These are phyloP conservation scores for Geopemphigus sp. DNA, from an alignment of 1,140 invertebrate genomes.

Conservation along the genomic window DNA sequence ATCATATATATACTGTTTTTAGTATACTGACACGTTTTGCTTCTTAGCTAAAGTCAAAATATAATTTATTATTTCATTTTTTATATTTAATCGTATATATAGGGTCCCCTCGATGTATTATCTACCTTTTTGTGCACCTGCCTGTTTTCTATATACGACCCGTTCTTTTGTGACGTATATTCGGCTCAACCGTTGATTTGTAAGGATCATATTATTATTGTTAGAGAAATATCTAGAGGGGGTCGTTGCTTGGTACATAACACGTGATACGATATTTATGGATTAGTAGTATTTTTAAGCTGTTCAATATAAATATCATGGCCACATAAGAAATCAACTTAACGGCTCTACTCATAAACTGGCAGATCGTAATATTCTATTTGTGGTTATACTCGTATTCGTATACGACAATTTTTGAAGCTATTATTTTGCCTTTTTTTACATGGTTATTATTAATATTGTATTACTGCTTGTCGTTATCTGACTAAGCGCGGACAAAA, in stretches of 20 bases:
- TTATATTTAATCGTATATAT: conserved; percentile 24
- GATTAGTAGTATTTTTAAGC: conserved; percentile 30
- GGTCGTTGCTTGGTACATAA: not conserved
- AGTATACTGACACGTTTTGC: conserved; percentile 13
- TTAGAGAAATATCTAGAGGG: not conserved
- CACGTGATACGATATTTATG: conserved; percentile 24
- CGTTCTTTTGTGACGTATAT: conserved; percentile 18
- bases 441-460: conserved; percentile 31
- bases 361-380: conserved; percentile 7
- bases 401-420: conserved; percentile 12
- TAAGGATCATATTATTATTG: conserved; percentile 22
- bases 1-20: conserved; percentile 17
- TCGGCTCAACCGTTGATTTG: not conserved
- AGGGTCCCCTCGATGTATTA: conserved; percentile 14
- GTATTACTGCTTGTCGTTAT: conserved; percentile 18
- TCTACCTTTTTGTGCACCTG: conserved; percentile 46
- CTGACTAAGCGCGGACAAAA: not conserved
- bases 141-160: not conserved
- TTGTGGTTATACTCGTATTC: not conserved
- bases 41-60: conserved; percentile 32
- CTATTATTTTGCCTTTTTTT: conserved; percentile 20
- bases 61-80: conserved; percentile 45
- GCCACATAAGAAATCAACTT: not conserved
- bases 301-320: conserved; percentile 14
- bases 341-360: not conserved